phyloP scores from a whole-genome alignment of 2,113 vertebrate species.

The Calypte anna region DNA sequence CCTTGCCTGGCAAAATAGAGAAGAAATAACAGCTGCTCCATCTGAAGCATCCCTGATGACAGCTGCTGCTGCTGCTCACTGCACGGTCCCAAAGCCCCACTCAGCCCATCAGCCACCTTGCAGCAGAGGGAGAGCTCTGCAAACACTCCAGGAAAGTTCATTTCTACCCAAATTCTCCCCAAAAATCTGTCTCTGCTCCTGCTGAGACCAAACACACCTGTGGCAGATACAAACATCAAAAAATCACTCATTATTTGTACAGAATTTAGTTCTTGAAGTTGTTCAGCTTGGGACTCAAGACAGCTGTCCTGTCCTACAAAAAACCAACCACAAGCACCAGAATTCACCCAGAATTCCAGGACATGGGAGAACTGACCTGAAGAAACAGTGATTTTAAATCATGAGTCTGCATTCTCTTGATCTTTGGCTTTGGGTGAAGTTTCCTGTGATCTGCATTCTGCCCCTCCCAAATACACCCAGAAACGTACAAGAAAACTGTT shows the following conservation, averaged over 20 bases:
- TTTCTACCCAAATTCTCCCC: background rate
- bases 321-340: background rate
- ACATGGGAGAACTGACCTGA: background rate
- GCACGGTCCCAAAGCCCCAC: background rate
- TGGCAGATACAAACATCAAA: background rate
- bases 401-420: background rate
- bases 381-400: background rate
- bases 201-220: background rate
- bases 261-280: background rate
- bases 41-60: background rate
- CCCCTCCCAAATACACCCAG: background rate
- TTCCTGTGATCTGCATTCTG: background rate
- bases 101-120: fast-evolving
- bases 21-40: background rate
- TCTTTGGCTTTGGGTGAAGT: background rate
- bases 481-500: fast-evolving
- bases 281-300: background rate
- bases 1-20: background rate
- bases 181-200: background rate
- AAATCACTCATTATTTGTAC: background rate
- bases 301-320: too few relatives aligned
- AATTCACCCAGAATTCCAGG: background rate
- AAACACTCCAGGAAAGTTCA: fast-evolving
- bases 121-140: background rate
- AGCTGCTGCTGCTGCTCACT: background rate